Evolutionary conservation across 2,113 vertebrate genomes (phyloP), one percentile per base, ranked within the genome.

Genomic region (Pseudorasbora parva): DNA sequence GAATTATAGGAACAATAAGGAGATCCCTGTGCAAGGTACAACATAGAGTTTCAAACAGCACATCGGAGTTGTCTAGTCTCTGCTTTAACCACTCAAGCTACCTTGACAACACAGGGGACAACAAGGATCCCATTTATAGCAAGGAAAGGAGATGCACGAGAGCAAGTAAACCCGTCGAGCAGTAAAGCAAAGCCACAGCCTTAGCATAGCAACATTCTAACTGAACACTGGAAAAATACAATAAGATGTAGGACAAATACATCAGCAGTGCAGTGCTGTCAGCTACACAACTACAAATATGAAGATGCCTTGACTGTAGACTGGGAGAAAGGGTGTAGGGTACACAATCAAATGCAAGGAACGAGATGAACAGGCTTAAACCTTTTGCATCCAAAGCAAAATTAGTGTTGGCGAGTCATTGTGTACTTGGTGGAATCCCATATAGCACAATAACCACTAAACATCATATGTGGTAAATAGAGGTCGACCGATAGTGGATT

Each of bases 321-420:
- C 37, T 21, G 33, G 14, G 64, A 8, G 8, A 49, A 72, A 56
- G 19, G 43, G 17, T 14, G 23, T 49, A 59, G 60, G 54, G 43
- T 66, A 81, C 59, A 74, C 57, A 74, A 17, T 25, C 77, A 54
- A 33, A 41, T 60, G 64, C 75, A 33, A 12, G 37, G 30, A 64
- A 43, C 25, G 7, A 10, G 47, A 64, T 49, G 15, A 41, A 77
- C 30, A 62, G 87, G 45, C 84, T 82, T 66, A 85, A 90, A 84
- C 82, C 73, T 86, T 87, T 83, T 78, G 81, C 85, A 84, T 75
- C 45, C 57, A 60, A 12, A 47, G 43, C 37, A 19, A 25, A 56
- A 66, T 45, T 77, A 27, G 57, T 62, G 49, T 78, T 86, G 21
- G 10, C 8, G n/a, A 51, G 45, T 47, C 71, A 60, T 7, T 19